These are phyloP conservation scores for Gobius niger DNA, from an alignment of 2,113 vertebrate genomes.

Conservation along the genomic window DNA sequence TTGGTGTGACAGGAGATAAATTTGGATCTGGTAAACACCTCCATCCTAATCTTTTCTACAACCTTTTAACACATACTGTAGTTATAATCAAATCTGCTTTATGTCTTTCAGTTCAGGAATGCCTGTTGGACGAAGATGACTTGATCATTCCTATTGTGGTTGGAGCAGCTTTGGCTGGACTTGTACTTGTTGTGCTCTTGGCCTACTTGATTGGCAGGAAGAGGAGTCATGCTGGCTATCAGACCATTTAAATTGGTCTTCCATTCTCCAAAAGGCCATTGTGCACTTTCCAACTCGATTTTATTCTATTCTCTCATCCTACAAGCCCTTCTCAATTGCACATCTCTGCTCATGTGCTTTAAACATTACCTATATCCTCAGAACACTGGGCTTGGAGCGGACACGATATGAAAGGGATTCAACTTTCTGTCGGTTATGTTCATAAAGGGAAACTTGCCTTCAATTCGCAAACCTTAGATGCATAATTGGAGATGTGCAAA, in stretches of 20 bases:
- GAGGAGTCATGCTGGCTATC: conserved; percentile 97
- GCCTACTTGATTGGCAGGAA: conserved; percentile 96
- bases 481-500: too few relatives aligned
- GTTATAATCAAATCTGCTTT: neutral
- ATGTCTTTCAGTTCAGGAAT: conserved; percentile 85
- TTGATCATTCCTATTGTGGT: conserved; percentile 97
- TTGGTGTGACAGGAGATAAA: conserved; percentile 78
- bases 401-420: conserved; percentile 34
- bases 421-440: conserved; percentile 10
- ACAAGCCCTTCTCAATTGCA: neutral
- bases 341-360: conserved; percentile 20
- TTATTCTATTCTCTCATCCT: conserved; percentile 32
- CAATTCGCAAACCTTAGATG: neutral
- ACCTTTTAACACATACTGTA: neutral
- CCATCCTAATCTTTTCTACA: neutral
- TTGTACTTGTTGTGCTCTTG: conserved; percentile 91
- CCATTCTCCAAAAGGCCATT: conserved; percentile 50
- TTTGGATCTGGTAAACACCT: conserved; percentile 86
- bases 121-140: conserved; percentile 87
- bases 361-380: conserved; percentile 42
- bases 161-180: conserved; percentile 90
- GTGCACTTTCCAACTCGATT: conserved; percentile 39
- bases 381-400: conserved; percentile 26
- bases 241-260: conserved; percentile 86
- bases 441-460: neutral